Evolutionary conservation across 2,113 vertebrate genomes (phyloP).

Genomic region (Tor tambroides): DNA sequence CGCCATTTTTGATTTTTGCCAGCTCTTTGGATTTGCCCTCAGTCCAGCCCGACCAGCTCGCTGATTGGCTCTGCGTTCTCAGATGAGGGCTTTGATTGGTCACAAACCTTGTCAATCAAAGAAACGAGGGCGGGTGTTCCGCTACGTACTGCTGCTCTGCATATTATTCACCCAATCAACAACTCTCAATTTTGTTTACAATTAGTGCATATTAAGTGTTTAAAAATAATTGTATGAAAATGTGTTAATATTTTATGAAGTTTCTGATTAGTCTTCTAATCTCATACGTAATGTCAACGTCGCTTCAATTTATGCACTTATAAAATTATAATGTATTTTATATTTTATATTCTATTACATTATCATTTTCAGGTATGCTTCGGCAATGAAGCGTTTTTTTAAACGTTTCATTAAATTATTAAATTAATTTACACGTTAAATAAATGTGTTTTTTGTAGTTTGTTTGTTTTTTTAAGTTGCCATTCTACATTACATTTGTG

Average conservation of each 20-base stretch:
- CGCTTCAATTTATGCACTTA: neutral
- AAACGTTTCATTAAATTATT: neutral
- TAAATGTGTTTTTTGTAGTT: too few relatives aligned
- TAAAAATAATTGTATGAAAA: neutral
- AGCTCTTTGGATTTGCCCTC: constrained; percentile 60
- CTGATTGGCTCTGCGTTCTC: constrained; percentile 65
- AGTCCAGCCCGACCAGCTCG: neutral
- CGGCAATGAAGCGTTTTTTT: too few relatives aligned
- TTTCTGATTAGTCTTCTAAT: neutral
- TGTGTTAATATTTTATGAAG: neutral
- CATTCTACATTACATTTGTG: neutral
- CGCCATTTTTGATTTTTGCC: constrained; percentile 85
- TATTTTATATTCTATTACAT: neutral
- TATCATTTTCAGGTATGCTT: neutral
- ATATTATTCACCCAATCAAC: neutral
- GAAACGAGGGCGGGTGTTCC: neutral
- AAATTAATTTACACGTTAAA: too few relatives aligned
- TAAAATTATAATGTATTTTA: neutral
- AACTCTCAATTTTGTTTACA: neutral
- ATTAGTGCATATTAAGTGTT: neutral
- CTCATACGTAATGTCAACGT: neutral
- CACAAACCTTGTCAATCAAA: neutral
- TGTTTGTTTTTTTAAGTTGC: too few relatives aligned
- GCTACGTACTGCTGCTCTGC: too few relatives aligned
- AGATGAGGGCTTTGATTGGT: neutral